Base-by-base conservation (phyloP, 2,797 vertebrate species). In the Takifugu rubripes region DNA sequence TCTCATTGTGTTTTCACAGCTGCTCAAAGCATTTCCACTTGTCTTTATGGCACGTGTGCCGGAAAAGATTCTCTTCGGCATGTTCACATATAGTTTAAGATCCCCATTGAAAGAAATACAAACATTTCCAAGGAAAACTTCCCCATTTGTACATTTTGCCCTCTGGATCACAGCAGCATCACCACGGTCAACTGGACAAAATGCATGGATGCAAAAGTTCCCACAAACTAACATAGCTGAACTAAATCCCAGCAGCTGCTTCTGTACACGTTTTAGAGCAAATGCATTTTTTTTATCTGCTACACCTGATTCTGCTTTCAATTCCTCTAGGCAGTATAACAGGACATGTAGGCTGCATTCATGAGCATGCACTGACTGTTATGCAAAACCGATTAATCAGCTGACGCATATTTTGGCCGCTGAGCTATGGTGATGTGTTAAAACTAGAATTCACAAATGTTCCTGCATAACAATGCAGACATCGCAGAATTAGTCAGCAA, bases 1-100 rank as follows among this genome's bases (percentile, higher is more conserved):
- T 56, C 54, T 46, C 67, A 17, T 48, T 62, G 5, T 89, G 83
- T 89, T 88, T 87, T 67, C 65, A 85, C 84, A 89, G 86, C 86
- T 88, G 86, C 72, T 25, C 61, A 40, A 44, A 80, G 17, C 58
- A 58, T 66, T 74, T 64, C 9, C 25, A 66, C 72, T 72, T 56
- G 75, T 33, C 79, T 74, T 64, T 81, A 77, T 79, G 73, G 78
- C 72, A 66, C 74, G 25, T 56, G 66, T 54, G 75, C 40, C 73
- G 70, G 82, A 81, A 79, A 75, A 72, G 65, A 59, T 71, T 78
- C 58, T 59, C 57, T 76, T 74, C 54, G 53, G 59, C 53, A 49
- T 64, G 53, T 77, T 54, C 45, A 12, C 59, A 50, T 68, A 57
- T 66, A 64, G 48, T 68, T 61, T 73, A 53, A 53, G 64, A 81